Conservation (phyloP, 2,797 vertebrate species). For the Phalloptychus januarius region DNA sequence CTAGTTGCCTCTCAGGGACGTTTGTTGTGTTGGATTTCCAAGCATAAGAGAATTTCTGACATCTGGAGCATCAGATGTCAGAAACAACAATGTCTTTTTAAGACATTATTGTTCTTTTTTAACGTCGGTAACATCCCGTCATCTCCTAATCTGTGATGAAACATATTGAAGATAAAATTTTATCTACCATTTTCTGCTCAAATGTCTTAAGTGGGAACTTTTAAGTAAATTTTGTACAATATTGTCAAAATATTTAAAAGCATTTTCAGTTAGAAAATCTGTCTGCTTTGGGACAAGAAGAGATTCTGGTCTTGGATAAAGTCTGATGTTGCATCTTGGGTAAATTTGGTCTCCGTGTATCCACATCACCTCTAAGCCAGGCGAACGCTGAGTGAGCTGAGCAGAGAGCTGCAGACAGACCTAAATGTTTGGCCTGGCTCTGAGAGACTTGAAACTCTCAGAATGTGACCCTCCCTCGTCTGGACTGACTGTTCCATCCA, state of each 20-base stretch:
- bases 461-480: neutral
- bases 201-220: neutral
- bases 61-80: neutral
- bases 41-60: neutral
- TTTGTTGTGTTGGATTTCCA: neutral
- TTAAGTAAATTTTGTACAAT: neutral
- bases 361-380: constrained; percentile 27
- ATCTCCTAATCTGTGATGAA: neutral
- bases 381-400: constrained; percentile 22
- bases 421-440: constrained; percentile 29
- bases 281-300: neutral
- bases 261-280: neutral
- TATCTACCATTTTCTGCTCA: neutral
- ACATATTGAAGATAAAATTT: neutral
- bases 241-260: neutral
- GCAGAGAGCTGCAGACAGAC: constrained; percentile 2
- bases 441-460: constrained; percentile 24
- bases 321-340: constrained; percentile 14
- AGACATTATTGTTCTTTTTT: too few relatives aligned
- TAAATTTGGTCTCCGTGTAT: neutral
- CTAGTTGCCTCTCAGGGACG: neutral
- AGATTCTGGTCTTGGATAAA: constrained; percentile 10
- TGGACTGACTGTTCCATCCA: constrained; percentile 4
- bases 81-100: neutral
- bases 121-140: neutral